Evolutionary conservation across 2,113 vertebrate genomes (phyloP), one percentile per base, ranked within the genome.

Genomic region (Hippolais icterina): DNA sequence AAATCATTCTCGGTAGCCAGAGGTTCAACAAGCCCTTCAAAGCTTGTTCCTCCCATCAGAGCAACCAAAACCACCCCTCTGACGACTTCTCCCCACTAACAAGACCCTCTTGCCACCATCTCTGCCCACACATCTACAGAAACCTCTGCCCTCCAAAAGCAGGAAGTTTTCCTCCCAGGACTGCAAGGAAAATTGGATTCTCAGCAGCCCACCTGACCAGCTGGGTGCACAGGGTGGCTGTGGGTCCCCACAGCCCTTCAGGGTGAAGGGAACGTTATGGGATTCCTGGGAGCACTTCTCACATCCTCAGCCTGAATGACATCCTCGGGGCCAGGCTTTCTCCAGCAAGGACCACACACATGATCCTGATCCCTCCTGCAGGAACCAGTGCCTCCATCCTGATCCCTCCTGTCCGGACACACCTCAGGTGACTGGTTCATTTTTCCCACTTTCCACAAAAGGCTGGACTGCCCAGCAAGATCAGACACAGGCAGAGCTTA

Each of bases 341-440:
- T 82, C 82, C 44, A 52, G 37, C 17, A 59, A 74, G 50, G 39
- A 60, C 11, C 25, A 37, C 76, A 68, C 4, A 10, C 24, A 7
- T 0, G 19, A 69, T 19, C 23, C 60, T 0, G 0, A 5, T 5
- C 19, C 54, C 44, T 42, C 10, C 57, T 39, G 68, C 0, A 29
- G 79, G 65, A 70, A 2, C 12, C 53, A 50, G 64, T 4, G 11
- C 35, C 23, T 7, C 5, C 0, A 37, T 24, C 50, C 77, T 41
- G 2, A 27, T 49, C 37, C 37, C 27, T 82, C 19, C 39, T 31
- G 14, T 3, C 52, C 74, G 23, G 20, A 11, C 33, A 44, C 37
- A 53, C 47, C 29, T 68, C 28, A 5, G 46, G 56, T 4, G 15
- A 41, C 12, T 2, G 11, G 3, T 3, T 78, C 37, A 15, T 39